Percentiles rank a stretch among this genome's conserved stretches.
Evolutionary conservation across 2,888 invertebrate species (phyloP).

Genomic region (Apeira syringaria): DNA sequence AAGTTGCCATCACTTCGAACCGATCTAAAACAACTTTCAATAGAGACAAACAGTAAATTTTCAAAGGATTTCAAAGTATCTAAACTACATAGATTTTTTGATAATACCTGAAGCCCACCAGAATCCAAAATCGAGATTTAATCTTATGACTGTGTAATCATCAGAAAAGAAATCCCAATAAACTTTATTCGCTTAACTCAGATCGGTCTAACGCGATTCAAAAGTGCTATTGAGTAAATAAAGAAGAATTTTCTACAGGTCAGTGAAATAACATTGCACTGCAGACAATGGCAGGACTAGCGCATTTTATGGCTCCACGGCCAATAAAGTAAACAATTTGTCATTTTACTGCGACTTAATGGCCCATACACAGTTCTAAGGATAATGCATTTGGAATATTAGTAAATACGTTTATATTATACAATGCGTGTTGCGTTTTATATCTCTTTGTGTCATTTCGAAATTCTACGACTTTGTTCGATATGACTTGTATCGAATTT

Average conservation of each 20-base stretch:
- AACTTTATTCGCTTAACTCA: too few relatives aligned
- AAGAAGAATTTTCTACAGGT: conserved; percentile 6
- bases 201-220: too few relatives aligned
- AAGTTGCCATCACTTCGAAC: too few relatives aligned
- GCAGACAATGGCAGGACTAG: conserved; percentile 12
- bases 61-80: too few relatives aligned
- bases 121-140: too few relatives aligned
- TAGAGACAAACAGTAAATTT: too few relatives aligned
- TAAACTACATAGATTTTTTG: too few relatives aligned
- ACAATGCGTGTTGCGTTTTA: conserved; percentile 5
- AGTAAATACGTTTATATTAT: too few relatives aligned
- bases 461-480: neutral
- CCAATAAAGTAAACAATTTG: conserved; percentile 31
- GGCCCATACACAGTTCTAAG: conserved; percentile 19
- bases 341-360: conserved; percentile 29
- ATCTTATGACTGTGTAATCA: too few relatives aligned
- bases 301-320: conserved; percentile 25
- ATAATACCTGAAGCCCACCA: too few relatives aligned
- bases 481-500: neutral
- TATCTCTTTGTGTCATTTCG: conserved; percentile 3
- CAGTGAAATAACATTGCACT: conserved; percentile 2
- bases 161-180: too few relatives aligned
- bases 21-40: too few relatives aligned
- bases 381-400: conserved; percentile 24
- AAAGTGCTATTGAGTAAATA: neutral